A percentile compares a stretch with the other conserved stretches of the same genome.
Conservation (phyloP, 1,140 invertebrate species). For the Drosophila insularis region DNA sequence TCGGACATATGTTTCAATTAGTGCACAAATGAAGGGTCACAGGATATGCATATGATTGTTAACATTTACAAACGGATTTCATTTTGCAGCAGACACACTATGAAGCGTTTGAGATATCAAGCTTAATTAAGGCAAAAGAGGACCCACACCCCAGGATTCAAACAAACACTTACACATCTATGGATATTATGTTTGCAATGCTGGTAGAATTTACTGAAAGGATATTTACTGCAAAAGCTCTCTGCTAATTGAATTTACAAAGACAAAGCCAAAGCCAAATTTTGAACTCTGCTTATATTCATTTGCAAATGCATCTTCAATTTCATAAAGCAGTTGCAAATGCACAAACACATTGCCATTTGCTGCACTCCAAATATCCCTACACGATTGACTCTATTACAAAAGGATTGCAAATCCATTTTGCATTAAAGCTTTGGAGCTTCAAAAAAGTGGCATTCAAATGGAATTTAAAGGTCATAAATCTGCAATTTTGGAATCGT, state of each 20-base stretch:
- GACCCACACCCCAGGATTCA: conserved; percentile 1
- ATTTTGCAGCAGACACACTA: not conserved
- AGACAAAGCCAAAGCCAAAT: conserved; percentile 18
- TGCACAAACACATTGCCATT: not conserved
- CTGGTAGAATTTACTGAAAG: not conserved
- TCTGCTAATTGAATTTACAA: conserved; percentile 29
- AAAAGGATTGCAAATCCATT: too few species aligned
- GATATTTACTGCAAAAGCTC: conserved; percentile 19
- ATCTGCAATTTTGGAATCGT: too few species aligned
- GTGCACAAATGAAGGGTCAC: conserved; percentile 25
- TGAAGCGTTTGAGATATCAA: not conserved
- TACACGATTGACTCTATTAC: too few species aligned
- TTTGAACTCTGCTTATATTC: not conserved
- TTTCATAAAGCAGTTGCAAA: conserved; percentile 30
- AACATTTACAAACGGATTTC: conserved; percentile 24
- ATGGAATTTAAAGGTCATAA: too few species aligned
- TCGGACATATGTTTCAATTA: conserved; percentile 49
- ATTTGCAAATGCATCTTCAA: conserved; percentile 29
- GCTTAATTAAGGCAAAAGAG: conserved; percentile 51
- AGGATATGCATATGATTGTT: conserved; percentile 21
- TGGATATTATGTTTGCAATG: conserved; percentile 23
- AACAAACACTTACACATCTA: conserved; percentile 3
- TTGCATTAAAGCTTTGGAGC: too few species aligned
- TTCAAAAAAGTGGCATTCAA: too few species aligned
- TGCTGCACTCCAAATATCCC: not conserved